Evolutionary conservation across 2,113 vertebrate genomes (phyloP), one percentile per base, ranked within the genome.

Genomic region (Tachysurus vachellii): DNA sequence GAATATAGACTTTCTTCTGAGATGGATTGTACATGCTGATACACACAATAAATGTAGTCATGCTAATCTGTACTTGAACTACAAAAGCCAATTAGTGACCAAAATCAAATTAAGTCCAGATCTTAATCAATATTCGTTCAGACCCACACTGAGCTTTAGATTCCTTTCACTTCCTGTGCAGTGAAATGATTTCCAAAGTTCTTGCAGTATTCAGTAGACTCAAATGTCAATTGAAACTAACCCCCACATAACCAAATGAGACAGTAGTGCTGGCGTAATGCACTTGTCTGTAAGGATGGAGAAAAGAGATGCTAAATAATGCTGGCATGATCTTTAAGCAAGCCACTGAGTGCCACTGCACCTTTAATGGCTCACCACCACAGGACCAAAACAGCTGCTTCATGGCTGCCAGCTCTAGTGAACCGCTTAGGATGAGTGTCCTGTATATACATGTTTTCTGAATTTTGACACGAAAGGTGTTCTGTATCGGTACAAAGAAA

Each of bases 331-430:
- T 71, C 77, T 86, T 82, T 86, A 82, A 82, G 71, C 64, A 81
- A 59, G 64, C 31, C 16, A 28, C 17, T n/a, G 36, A 42, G 53
- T 70, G 77, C 26, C 85, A 36, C 77, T 57, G 50, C 50, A 47
- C 31, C 85, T 86, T 71, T 81, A 53, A 81, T 70, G 85, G 53
- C 54, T 82, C 80, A 75, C 26, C 36, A 53, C 44, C 31, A 53
- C 57, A n/a, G 13, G 44, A 83, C 86, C 80, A 82, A 77, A 87
- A 77, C 70, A 83, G 31, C 62, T 81, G 80, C 59, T 82, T 82
- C 56, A 31, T 17, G 31, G 68, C 28, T 21, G 50, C 64, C 84
- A 36, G 54, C 79, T 81, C 31, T 14, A 5, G 53, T 47, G 62
- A 5, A 21, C 19, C 1, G 21, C 61, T 80, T 26, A 53, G 44